Evolutionary conservation across 2,113 vertebrate genomes (phyloP).

Genomic region (Leptodactylus fuscus): DNA sequence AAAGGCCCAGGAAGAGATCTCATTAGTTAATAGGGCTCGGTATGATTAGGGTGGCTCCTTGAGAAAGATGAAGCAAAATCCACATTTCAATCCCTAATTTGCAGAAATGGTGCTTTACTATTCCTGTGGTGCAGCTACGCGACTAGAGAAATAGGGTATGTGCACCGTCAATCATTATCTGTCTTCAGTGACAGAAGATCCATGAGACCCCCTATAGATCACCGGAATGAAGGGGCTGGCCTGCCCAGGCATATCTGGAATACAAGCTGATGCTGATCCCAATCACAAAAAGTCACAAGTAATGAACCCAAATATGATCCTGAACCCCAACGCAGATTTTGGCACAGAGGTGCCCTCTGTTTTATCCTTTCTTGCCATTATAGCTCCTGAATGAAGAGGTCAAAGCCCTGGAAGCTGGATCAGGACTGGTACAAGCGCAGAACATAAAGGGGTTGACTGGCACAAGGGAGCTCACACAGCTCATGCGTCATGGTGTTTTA

Average conservation of each 20-base stretch:
- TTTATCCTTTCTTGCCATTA: too few relatives aligned
- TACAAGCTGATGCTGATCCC: background rate
- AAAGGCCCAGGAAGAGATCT: background rate
- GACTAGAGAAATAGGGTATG: background rate
- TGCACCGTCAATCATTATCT: background rate
- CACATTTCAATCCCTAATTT: constrained; percentile 2
- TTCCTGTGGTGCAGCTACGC: background rate
- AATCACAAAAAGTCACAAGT: background rate
- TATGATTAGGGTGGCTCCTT: background rate
- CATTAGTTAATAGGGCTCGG: constrained; percentile 18
- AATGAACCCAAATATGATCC: too few relatives aligned
- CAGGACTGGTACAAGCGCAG: too few relatives aligned
- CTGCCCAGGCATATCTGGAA: background rate
- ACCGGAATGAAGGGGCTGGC: background rate
- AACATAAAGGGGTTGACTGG: too few relatives aligned
- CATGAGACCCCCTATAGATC: background rate
- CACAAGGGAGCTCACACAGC: too few relatives aligned
- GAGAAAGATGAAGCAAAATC: background rate
- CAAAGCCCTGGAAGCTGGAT: too few relatives aligned
- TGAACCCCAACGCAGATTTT: too few relatives aligned
- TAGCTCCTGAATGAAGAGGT: too few relatives aligned
- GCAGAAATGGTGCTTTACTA: background rate
- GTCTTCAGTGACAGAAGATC: background rate
- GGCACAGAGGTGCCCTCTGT: too few relatives aligned
- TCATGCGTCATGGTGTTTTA: too few relatives aligned